Percentiles rank a stretch among this genome's conserved stretches.
Evolutionary conservation across 2,888 invertebrate species (phyloP).

Genomic region (Harpagoxenus sublaevis): DNA sequence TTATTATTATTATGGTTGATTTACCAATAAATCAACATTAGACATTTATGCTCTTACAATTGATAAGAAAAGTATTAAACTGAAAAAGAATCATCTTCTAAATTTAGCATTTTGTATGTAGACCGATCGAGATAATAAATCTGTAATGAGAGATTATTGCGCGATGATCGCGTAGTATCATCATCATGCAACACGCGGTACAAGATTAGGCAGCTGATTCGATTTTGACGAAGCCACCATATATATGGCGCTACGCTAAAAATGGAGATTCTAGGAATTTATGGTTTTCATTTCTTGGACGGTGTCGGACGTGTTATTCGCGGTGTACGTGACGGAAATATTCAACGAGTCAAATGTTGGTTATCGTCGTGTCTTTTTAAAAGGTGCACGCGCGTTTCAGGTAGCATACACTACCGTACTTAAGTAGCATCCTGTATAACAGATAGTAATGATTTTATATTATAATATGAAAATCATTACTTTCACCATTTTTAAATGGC

Average conservation of each 20-base stretch:
- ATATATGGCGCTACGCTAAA: constrained; percentile 44
- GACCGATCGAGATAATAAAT: not conserved
- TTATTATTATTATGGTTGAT: not conserved
- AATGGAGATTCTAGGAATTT: constrained; percentile 76
- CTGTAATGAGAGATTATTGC: not conserved
- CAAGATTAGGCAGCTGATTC: constrained; percentile 60
- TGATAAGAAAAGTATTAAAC: not conserved
- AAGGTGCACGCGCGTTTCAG: constrained; percentile 4
- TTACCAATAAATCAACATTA: not conserved
- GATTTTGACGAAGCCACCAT: constrained; percentile 70
- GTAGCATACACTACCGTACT: constrained; percentile 38
- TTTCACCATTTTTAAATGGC: not conserved
- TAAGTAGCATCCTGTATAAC: constrained; percentile 59
- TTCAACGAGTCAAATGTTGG: constrained; percentile 64
- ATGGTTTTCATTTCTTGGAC: constrained; percentile 80
- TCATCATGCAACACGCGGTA: not conserved
- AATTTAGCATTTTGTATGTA: not conserved
- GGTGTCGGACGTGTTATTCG: constrained; percentile 72
- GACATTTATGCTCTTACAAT: not conserved
- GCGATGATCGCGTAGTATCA: constrained; percentile 12
- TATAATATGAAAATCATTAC: constrained; percentile 12
- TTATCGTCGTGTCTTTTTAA: constrained; percentile 32
- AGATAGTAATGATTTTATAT: constrained; percentile 57
- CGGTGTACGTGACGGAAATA: constrained; percentile 76
- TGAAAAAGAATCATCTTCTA: not conserved